These are phyloP conservation scores for Plodia interpunctella DNA, from an alignment of 1,140 invertebrate species.

Conservation along the genomic window DNA sequence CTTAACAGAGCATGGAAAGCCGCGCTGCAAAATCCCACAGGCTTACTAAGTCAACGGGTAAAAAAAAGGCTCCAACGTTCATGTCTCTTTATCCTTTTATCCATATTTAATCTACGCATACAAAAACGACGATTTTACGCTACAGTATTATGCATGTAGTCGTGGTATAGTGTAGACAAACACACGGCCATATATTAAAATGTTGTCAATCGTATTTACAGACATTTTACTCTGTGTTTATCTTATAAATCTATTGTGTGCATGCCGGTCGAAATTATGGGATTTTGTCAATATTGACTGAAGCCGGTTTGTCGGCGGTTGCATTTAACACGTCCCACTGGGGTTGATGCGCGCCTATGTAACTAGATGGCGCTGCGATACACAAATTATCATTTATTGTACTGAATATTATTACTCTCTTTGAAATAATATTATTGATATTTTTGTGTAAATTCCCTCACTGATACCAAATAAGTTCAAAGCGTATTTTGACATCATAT, in stretches of 20 bases:
- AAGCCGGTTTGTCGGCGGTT: slow-evolving; percentile 55
- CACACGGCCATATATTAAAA: slow-evolving; percentile 71
- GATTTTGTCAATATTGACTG: slow-evolving; percentile 70
- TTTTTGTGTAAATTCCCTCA: no score
- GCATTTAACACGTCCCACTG: slow-evolving; percentile 70
- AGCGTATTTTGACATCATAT: no score
- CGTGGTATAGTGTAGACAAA: slow-evolving; percentile 66
- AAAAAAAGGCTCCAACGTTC: slow-evolving; percentile 49
- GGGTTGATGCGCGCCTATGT: slow-evolving; percentile 21
- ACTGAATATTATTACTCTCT: no score
- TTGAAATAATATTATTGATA: no score
- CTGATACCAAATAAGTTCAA: no score
- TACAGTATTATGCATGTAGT: slow-evolving; percentile 71
- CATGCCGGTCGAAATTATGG: slow-evolving; percentile 71
- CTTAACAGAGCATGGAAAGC: slow-evolving; percentile 30
- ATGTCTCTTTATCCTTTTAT: slow-evolving; percentile 63
- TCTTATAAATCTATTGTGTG: slow-evolving; percentile 76
- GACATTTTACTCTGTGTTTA: slow-evolving; percentile 73
- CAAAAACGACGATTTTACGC: slow-evolving; percentile 75
- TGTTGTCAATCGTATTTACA: slow-evolving; percentile 75
- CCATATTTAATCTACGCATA: slow-evolving; percentile 69
- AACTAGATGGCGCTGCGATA: slow-evolving; percentile 39
- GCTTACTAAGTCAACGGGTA: slow-evolving; percentile 53
- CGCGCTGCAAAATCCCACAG: slow-evolving; percentile 50
- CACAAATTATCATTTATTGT: neutral